A percentile compares a stretch with the other conserved stretches of the same genome.
These are phyloP conservation scores for Acrocephalus kingi DNA, from an alignment of 2,113 vertebrate species.

Conservation along the genomic window DNA sequence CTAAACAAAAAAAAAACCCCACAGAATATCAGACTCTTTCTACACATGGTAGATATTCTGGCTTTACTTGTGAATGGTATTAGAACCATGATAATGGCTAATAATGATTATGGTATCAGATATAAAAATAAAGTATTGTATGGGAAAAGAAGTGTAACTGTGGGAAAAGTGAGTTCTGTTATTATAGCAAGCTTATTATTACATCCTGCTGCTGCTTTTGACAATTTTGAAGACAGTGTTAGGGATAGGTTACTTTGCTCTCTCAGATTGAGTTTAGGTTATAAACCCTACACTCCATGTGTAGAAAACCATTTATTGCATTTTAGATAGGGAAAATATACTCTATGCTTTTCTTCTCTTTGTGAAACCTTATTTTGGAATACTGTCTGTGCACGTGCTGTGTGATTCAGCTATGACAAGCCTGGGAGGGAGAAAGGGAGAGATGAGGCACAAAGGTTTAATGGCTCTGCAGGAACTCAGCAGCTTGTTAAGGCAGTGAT, in stretches of 20 bases:
- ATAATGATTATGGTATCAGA: background rate
- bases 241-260: background rate
- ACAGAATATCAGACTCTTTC: background rate
- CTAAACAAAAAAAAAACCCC: fast-evolving
- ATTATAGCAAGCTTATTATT: background rate
- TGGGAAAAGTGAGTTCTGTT: background rate
- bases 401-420: background rate
- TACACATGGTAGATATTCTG: background rate
- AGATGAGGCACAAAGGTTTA: slow-evolving; percentile 14
- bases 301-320: background rate
- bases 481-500: background rate
- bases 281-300: background rate
- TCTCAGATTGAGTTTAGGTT: background rate
- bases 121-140: background rate
- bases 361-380: background rate
- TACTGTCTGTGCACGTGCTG: background rate
- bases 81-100: background rate
- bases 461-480: background rate
- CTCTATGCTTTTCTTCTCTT: background rate
- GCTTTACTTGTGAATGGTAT: background rate
- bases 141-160: background rate
- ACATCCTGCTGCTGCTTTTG: background rate
- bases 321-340: background rate
- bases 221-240: background rate
- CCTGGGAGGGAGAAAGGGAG: background rate